Percentiles rank a stretch among this genome's conserved stretches.
Evolutionary conservation across 2,113 vertebrate species (phyloP).

Genomic region (Nothocercus nigrocapillus): DNA sequence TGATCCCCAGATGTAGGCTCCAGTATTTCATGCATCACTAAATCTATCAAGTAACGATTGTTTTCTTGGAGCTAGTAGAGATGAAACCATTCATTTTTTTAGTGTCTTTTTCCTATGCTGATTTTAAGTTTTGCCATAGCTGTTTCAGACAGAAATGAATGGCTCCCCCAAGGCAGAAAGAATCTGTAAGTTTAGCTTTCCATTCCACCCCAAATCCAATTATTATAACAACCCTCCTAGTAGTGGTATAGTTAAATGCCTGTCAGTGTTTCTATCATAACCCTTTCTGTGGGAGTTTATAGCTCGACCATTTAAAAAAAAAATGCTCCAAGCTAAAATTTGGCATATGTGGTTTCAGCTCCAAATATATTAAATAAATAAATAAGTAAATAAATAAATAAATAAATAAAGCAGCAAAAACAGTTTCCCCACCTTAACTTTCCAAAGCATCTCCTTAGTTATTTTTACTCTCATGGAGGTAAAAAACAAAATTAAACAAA

Average conservation of each 20-base stretch:
- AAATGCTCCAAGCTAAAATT: constrained; percentile 18
- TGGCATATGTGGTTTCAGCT: not conserved
- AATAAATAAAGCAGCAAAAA: not conserved
- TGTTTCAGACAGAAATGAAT: constrained; percentile 63
- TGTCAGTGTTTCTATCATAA: constrained; percentile 36
- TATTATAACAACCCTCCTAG: constrained; percentile 46
- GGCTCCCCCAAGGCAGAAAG: constrained; percentile 47
- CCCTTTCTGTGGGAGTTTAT: constrained; percentile 21
- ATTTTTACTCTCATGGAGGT: not conserved
- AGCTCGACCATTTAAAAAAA: not conserved
- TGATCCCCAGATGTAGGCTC: not conserved
- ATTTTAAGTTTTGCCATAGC: constrained; percentile 21
- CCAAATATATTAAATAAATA: not conserved
- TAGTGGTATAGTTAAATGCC: constrained; percentile 33
- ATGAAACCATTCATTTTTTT: constrained; percentile 22
- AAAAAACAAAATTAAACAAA: not conserved
- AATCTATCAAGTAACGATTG: constrained; percentile 36
- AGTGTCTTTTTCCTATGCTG: not conserved
- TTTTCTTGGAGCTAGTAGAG: constrained; percentile 29
- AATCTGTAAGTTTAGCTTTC: constrained; percentile 59
- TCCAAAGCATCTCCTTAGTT: not conserved
- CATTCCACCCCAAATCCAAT: constrained; percentile 67
- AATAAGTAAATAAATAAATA: not conserved
- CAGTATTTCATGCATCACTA: constrained; percentile 49
- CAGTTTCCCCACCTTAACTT: not conserved